Conservation (phyloP, 2,113 vertebrate genomes). For the Acrocephalus kingi region DNA sequence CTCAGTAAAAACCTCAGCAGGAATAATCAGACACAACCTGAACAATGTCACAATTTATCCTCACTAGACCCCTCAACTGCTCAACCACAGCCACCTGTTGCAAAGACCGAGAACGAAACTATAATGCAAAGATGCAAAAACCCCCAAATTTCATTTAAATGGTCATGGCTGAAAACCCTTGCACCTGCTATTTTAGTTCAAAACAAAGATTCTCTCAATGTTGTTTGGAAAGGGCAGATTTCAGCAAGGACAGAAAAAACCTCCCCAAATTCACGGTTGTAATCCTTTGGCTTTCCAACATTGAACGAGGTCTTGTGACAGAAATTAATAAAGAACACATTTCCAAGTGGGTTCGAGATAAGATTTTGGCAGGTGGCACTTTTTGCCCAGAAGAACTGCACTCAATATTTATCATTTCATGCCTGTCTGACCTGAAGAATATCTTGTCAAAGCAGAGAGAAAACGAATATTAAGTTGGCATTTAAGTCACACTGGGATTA, state of each 20-base stretch:
- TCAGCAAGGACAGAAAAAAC: background rate
- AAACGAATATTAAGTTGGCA: background rate
- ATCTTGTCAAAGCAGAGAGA: background rate
- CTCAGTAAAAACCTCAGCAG: background rate
- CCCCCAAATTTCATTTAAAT: background rate
- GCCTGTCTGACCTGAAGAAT: background rate
- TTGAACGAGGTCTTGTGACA: rapidly evolving
- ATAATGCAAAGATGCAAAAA: background rate
- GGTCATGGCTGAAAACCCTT: background rate
- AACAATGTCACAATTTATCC: background rate
- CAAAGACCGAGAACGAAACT: background rate
- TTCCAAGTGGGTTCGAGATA: background rate
- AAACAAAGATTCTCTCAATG: background rate
- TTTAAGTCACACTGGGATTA: background rate
- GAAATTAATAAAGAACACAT: background rate
- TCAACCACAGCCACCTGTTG: background rate
- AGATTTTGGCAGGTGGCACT: background rate
- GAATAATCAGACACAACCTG: rapidly evolving
- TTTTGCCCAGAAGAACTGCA: background rate
- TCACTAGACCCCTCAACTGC: background rate
- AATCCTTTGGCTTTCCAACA: background rate
- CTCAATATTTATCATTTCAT: background rate
- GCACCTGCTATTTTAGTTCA: background rate
- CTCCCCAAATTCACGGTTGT: background rate
- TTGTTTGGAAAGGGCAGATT: background rate